A percentile compares a stretch with the other conserved stretches of the same genome.
Conservation (phyloP, 2,888 invertebrate species). For the Empis livida region DNA sequence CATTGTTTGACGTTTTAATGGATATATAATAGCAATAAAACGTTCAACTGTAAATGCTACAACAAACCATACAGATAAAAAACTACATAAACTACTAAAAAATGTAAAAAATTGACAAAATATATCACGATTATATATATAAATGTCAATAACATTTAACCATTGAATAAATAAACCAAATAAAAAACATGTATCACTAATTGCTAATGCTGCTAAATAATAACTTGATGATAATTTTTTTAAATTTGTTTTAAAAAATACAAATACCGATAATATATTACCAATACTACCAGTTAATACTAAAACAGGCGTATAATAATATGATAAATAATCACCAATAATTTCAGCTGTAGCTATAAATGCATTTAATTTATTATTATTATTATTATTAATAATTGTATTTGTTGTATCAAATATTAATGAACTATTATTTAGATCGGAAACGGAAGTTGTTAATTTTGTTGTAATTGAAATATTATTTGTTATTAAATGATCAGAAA, state of each 20-base stretch:
- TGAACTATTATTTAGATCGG: neutral
- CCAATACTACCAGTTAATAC: constrained; percentile 58
- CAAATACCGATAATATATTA: constrained; percentile 57
- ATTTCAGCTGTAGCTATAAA: constrained; percentile 22
- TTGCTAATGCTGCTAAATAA: constrained; percentile 61
- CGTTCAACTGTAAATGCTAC: constrained; percentile 77
- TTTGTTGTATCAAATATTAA: neutral
- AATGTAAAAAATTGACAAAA: constrained; percentile 64
- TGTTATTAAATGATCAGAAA: too few species aligned
- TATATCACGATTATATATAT: constrained; percentile 44
- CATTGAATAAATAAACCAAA: constrained; percentile 53
- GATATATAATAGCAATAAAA: constrained; percentile 69
- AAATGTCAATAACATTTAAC: constrained; percentile 46
- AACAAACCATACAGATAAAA: constrained; percentile 72
- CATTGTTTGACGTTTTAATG: constrained; percentile 52
- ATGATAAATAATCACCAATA: constrained; percentile 27
- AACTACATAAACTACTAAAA: constrained; percentile 57
- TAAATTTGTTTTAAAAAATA: constrained; percentile 60
- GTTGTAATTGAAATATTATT: too few species aligned
- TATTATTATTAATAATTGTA: neutral
- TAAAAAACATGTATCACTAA: constrained; percentile 66
- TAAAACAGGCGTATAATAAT: constrained; percentile 59
- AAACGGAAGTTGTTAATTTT: too few species aligned
- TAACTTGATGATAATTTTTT: constrained; percentile 62
- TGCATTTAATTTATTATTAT: constrained; percentile 7